Base-by-base conservation (phyloP, 2,113 vertebrate species). In the Motacilla tschutschensis region DNA sequence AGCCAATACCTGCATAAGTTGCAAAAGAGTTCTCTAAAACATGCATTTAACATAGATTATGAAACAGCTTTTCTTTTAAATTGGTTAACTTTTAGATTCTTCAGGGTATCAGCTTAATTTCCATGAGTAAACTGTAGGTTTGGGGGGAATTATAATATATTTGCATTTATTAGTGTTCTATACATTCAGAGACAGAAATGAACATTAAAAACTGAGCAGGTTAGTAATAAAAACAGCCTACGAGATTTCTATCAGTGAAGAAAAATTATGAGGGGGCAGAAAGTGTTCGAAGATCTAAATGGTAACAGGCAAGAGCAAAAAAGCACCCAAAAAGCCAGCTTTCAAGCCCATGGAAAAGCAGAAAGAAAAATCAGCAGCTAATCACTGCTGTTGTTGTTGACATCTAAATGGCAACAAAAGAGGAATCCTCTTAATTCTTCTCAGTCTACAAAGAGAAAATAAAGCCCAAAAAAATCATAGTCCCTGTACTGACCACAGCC, bases 221-320 rank as follows among this genome's bases (percentile, higher is more conserved):
- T 86, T 93, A 90, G 90, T 91, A 94, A 87, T 59, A 87, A 92
- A 79, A 93, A 77, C 84, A 91, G 82, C 89, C 79, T 79, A 93
- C 62, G n/a, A 71, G 75, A 83, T 80, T 87, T 89, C 72, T 41
- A 80, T 74, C 76, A 25, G 64, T 18, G 36, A 90, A 87, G 71
- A 83, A 92, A 89, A 93, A 87, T 77, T 70, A 80, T 72, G 85
- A 92, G 78, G 90, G 78, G 81, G 90, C 50, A 95, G 71, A 86
- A 79, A 59, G 31, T 20, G 14, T 93, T 77, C 36, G 6, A 58
- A 90, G 66, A 91, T 47, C 62, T 80, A 89, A 85, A 71, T 63
- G 48, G 54, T 57, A 89, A 78, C 14, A 72, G 31, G 46, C 60
- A 79, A 90, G 58, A 87, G 53, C 25, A 87, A 91, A 77, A 77